Conservation (phyloP, 1,140 invertebrate genomes). For the Plutomurus gul region DNA sequence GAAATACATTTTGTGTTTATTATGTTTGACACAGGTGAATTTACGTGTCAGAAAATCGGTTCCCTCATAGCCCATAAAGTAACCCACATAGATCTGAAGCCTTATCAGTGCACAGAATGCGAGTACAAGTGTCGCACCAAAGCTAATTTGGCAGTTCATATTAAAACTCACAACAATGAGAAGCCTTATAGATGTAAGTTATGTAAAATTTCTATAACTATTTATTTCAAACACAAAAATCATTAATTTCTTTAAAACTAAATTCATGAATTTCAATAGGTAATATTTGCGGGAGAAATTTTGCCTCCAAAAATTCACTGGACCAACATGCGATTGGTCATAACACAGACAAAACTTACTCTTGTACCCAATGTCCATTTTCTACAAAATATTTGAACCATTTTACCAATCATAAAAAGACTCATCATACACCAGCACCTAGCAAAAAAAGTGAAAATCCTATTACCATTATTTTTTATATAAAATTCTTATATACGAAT, state of each 20-base stretch:
- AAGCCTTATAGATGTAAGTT: constrained; percentile 57
- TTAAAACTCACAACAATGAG: constrained; percentile 57
- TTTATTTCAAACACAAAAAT: not conserved
- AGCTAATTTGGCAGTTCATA: constrained; percentile 56
- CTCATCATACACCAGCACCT: constrained; percentile 61
- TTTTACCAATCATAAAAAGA: constrained; percentile 68
- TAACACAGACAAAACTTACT: constrained; percentile 63
- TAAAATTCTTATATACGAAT: not conserved
- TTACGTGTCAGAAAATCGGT: constrained; percentile 61
- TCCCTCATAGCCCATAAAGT: constrained; percentile 63
- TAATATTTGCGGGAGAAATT: constrained; percentile 62
- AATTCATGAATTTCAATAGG: constrained; percentile 53
- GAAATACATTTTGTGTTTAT: not conserved
- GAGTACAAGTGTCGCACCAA: constrained; percentile 54
- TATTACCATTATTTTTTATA: not conserved
- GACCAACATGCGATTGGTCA: constrained; percentile 66
- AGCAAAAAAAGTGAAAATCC: constrained; percentile 19
- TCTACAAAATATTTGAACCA: constrained; percentile 71
- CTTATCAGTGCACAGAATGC: constrained; percentile 57
- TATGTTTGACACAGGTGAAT: constrained; percentile 53
- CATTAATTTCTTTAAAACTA: not conserved
- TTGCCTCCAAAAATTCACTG: constrained; percentile 65
- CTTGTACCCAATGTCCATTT: constrained; percentile 70
- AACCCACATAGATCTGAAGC: constrained; percentile 63
- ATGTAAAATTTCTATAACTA: not conserved